Base-by-base conservation (phyloP, 2,888 invertebrate genomes). In the Scaptodrosophila latifasciaeformis region DNA sequence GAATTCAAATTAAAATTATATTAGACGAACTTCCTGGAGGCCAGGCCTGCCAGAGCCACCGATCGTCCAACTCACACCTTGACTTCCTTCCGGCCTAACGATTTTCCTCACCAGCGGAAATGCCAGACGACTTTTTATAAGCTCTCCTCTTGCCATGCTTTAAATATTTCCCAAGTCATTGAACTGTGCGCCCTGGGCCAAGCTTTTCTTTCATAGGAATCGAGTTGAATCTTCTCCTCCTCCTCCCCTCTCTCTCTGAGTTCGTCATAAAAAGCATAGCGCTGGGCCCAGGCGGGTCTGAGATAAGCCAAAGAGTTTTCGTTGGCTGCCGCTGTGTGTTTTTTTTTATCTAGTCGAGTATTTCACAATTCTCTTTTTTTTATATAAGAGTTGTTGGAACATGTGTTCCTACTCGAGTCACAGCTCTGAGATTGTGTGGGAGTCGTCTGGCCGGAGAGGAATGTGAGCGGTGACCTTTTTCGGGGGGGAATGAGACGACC, bases 71-170 rank as follows among this genome's bases (percentile, higher is more conserved):
- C 59, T 72, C 65, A 77, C 77, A 70, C 62, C 57, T 61, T 53
- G 43, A 72, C 67, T 75, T 75, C 75, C 75, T 75, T 81, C 80
- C 82, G 82, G 60, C 46, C 56, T 45, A 6, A n/a, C 46, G 24
- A 52, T 42, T 68, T 68, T 64, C 61, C 57, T 60, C 51, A 47
- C 9, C 17, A 62, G 67, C 81, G 77, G 66, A 82, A 81, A 79
- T 50, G 56, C 60, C 77, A 69, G 76, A 79, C 66, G 60, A 62
- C 76, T 65, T 72, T 72, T n/a, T 58, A 62, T 49, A 53, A 50
- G 42, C 63, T 42, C 19, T 6, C 12, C 21, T 7, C 34, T 34
- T 10, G 34, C n/a, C 27, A 64, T 59, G 42, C 58, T 71, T 80
- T 56, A 53, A 57, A 77, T 70, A 58, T 54, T 59, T 66, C 34